Conservation (phyloP, 2,113 vertebrate genomes). For the Clinocottus analis region DNA sequence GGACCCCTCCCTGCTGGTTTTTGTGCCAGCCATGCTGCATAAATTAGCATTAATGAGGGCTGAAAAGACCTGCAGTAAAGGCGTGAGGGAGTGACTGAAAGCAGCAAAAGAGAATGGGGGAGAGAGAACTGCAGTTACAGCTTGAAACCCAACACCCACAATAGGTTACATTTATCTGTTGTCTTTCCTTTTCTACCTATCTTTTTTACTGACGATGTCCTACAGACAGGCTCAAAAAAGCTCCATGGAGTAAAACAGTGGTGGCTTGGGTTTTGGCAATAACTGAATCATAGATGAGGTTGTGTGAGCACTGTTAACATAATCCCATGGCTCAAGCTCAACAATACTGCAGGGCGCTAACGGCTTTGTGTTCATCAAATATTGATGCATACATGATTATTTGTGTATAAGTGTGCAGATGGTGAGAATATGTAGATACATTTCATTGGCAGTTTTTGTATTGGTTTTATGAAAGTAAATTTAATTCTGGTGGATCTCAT, state of each 20-base stretch:
- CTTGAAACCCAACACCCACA: slow-evolving; percentile 72
- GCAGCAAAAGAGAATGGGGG: slow-evolving; percentile 48
- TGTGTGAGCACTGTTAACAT: slow-evolving; percentile 77
- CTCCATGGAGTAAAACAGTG: slow-evolving; percentile 68
- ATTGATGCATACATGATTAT: slow-evolving; percentile 81
- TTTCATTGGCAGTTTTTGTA: slow-evolving; percentile 42
- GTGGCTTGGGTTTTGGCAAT: slow-evolving; percentile 67
- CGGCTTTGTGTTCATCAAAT: slow-evolving; percentile 80
- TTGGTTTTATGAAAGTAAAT: slow-evolving; percentile 43
- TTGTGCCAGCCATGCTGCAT: slow-evolving; percentile 77
- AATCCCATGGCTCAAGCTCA: slow-evolving; percentile 74
- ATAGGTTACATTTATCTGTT: slow-evolving; percentile 75
- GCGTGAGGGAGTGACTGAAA: slow-evolving; percentile 59
- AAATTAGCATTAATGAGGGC: slow-evolving; percentile 83
- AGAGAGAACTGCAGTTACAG: slow-evolving; percentile 45
- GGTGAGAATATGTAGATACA: slow-evolving; percentile 55
- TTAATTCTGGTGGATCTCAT: slow-evolving; percentile 58
- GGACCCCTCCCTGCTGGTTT: slow-evolving; percentile 77
- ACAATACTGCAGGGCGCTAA: slow-evolving; percentile 72
- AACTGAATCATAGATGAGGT: slow-evolving; percentile 84
- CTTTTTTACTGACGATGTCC: slow-evolving; percentile 70
- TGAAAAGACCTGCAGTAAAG: slow-evolving; percentile 70
- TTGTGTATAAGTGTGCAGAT: slow-evolving; percentile 52
- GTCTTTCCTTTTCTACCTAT: slow-evolving; percentile 42
- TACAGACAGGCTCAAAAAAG: slow-evolving; percentile 68